Percentiles rank a stretch among this genome's conserved stretches.
Conservation (phyloP, 1,140 invertebrate genomes). For the Stenopsyche tienmushanensis region DNA sequence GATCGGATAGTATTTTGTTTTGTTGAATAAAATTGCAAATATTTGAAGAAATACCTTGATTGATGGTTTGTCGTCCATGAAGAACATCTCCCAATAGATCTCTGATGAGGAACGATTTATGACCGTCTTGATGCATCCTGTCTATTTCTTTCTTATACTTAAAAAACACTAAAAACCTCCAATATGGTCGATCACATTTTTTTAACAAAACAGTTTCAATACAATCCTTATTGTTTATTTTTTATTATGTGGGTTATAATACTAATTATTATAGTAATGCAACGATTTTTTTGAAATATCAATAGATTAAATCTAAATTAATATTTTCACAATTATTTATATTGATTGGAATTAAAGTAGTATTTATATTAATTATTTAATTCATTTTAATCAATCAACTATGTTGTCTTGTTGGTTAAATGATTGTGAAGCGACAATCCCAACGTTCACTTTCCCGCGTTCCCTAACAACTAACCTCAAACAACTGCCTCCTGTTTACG, state of each 20-base stretch:
- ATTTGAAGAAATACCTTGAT: slow-evolving; percentile 15
- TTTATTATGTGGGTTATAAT: no score
- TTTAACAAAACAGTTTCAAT: no score
- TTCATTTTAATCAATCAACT: no score
- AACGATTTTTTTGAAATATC: background rate
- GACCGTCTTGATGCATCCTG: slow-evolving; percentile 61
- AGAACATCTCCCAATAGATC: slow-evolving; percentile 75
- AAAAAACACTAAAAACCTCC: no score
- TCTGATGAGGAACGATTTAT: slow-evolving; percentile 76
- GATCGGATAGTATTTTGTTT: no score
- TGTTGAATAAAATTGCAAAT: background rate
- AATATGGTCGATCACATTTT: no score
- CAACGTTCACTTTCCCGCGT: slow-evolving; percentile 36
- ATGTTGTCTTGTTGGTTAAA: background rate
- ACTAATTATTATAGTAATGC: no score
- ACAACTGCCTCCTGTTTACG: slow-evolving; percentile 17
- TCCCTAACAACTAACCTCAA: slow-evolving; percentile 40
- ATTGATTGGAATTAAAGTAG: background rate
- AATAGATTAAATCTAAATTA: no score
- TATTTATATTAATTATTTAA: background rate
- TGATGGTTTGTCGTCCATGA: slow-evolving; percentile 39
- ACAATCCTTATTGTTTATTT: no score
- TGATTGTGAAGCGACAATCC: background rate
- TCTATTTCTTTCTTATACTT: no score
- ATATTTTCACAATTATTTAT: background rate